These are phyloP conservation scores for Cosmorhoe ocellata DNA, from an alignment of 2,888 invertebrate species.

Conservation along the genomic window DNA sequence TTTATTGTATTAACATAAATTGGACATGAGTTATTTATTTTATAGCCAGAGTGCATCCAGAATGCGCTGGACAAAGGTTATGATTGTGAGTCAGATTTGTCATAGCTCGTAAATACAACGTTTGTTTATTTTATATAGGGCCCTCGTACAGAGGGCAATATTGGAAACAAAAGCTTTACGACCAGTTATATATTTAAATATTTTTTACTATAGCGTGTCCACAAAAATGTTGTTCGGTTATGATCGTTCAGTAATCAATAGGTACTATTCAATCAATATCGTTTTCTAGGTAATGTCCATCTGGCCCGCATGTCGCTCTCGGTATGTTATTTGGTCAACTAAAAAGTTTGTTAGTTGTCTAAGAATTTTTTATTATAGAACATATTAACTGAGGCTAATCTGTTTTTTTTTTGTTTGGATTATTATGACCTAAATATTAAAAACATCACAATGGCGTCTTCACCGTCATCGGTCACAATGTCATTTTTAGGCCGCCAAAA, in stretches of 20 bases:
- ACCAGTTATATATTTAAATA: slow-evolving; percentile 19
- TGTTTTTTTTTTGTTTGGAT: too few relatives aligned
- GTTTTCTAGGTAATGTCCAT: slow-evolving; percentile 5
- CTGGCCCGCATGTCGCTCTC: slow-evolving; percentile 7
- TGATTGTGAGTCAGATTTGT: slow-evolving; percentile 77
- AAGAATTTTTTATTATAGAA: too few relatives aligned
- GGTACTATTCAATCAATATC: slow-evolving; percentile 17
- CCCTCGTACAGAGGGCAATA: slow-evolving; percentile 32
- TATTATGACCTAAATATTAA: too few relatives aligned
- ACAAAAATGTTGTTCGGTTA: slow-evolving; percentile 17
- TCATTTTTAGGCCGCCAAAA: too few relatives aligned
- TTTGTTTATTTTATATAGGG: slow-evolving; percentile 59
- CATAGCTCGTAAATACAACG: slow-evolving; percentile 73
- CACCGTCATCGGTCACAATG: too few relatives aligned
- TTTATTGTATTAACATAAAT: slow-evolving; percentile 83
- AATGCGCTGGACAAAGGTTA: slow-evolving; percentile 73
- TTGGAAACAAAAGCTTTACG: slow-evolving; percentile 36
- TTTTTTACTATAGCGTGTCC: slow-evolving; percentile 10
- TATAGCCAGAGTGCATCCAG: slow-evolving; percentile 73
- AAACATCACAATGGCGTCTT: too few relatives aligned
- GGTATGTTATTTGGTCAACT: too few relatives aligned
- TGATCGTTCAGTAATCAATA: slow-evolving; percentile 7
- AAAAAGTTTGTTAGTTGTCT: too few relatives aligned
- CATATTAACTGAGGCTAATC: too few relatives aligned
- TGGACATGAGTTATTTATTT: slow-evolving; percentile 83